phyloP scores from a whole-genome alignment of 2,888 invertebrate genomes.

The Machimus rusticus region DNA sequence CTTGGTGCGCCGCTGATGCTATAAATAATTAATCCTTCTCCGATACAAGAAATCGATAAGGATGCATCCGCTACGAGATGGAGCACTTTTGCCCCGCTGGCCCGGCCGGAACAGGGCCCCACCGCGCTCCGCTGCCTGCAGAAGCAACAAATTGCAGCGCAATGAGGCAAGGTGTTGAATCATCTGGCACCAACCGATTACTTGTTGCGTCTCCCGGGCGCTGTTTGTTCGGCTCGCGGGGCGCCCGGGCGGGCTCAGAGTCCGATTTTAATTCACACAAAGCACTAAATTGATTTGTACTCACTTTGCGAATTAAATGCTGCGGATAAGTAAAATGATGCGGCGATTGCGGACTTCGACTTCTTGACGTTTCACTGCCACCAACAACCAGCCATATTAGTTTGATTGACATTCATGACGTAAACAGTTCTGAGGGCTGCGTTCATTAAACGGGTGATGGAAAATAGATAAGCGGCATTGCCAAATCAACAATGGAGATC shows the following conservation, averaged over 20 bases:
- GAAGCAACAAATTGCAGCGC: neutral
- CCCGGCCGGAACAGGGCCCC: neutral
- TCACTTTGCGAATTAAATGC: neutral
- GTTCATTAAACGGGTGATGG: neutral
- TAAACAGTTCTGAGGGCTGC: neutral
- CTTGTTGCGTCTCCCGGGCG: slow-evolving; percentile 12
- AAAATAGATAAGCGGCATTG: neutral
- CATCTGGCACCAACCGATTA: slow-evolving; percentile 14
- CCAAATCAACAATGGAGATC: neutral
- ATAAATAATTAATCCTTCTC: slow-evolving; percentile 21
- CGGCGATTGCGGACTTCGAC: neutral
- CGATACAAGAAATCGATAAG: neutral
- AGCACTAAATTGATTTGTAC: neutral
- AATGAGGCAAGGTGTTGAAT: slow-evolving; percentile 14
- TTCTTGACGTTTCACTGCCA: slow-evolving; percentile 26
- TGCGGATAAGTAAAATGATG: neutral
- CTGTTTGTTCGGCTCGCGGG: neutral
- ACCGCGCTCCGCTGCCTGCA: neutral
- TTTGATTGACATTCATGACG: slow-evolving; percentile 19
- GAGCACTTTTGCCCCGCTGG: neutral
- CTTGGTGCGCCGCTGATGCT: neutral
- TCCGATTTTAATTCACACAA: neutral
- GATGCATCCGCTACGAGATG: neutral
- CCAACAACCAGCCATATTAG: slow-evolving; percentile 1
- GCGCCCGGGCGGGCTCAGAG: neutral